phyloP scores from a whole-genome alignment of 2,888 invertebrate species.

The Empis stercorea region DNA sequence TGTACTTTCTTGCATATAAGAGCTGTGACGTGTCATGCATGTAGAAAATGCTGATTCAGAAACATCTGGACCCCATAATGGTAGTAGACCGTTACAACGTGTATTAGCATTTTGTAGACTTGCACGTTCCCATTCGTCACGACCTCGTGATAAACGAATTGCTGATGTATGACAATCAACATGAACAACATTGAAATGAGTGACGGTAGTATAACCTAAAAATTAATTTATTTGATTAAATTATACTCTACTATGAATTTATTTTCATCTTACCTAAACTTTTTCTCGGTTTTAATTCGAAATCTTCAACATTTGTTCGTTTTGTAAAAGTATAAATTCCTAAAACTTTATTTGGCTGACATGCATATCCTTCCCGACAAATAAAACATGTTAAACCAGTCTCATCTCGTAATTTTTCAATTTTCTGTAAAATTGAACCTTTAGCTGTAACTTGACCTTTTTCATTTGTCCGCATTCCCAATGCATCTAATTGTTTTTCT shows the following conservation, averaged over 20 bases:
- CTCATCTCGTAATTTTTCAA: constrained; percentile 92
- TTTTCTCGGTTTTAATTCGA: constrained; percentile 77
- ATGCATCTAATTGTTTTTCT: constrained; percentile 85
- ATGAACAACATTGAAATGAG: constrained; percentile 97
- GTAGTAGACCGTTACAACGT: constrained; percentile 90
- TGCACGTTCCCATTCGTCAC: constrained; percentile 98
- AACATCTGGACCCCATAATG: constrained; percentile 92
- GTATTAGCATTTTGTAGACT: constrained; percentile 97
- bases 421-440: constrained; percentile 78
- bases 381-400: constrained; percentile 93
- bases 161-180: constrained; percentile 97
- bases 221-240: background rate
- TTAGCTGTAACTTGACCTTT: constrained; percentile 93
- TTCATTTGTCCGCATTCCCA: constrained; percentile 93
- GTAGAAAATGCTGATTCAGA: constrained; percentile 87
- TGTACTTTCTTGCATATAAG: constrained; percentile 51
- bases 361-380: constrained; percentile 94
- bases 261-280: constrained; percentile 41
- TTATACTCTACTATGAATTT: no score
- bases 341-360: constrained; percentile 84
- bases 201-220: constrained; percentile 75
- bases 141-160: constrained; percentile 57
- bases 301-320: constrained; percentile 86
- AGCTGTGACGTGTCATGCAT: constrained; percentile 83
- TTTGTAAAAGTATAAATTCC: constrained; percentile 97